Conservation (phyloP, 1,140 invertebrate species). For the Drosophila setifemur region DNA sequence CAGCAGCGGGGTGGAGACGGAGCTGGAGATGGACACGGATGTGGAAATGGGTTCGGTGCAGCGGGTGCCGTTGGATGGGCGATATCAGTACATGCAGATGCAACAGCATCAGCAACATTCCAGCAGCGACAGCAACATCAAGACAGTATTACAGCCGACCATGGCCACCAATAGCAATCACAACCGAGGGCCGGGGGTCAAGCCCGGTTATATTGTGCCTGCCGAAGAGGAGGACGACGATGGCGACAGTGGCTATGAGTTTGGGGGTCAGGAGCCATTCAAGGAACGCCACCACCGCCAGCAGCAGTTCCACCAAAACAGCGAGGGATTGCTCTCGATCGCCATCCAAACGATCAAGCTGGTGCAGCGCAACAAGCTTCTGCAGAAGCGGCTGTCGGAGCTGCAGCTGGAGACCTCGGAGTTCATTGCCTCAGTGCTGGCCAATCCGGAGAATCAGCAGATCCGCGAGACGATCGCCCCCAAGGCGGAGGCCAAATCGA, state of each 20-base stretch:
- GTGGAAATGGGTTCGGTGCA: too few relatives aligned
- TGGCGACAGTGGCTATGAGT: slow-evolving; percentile 58
- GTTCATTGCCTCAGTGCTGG: slow-evolving; percentile 76
- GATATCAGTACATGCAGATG: slow-evolving; percentile 6
- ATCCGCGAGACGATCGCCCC: slow-evolving; percentile 58
- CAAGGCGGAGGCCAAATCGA: slow-evolving; percentile 55
- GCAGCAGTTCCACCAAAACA: slow-evolving; percentile 26
- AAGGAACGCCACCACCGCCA: slow-evolving; percentile 18
- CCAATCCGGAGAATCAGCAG: slow-evolving; percentile 76
- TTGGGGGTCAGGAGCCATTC: slow-evolving; percentile 19
- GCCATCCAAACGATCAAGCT: slow-evolving; percentile 76
- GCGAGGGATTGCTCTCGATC: slow-evolving; percentile 64
- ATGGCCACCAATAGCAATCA: slow-evolving; percentile 28
- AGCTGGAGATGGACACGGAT: slow-evolving; percentile 3
- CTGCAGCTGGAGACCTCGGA: slow-evolving; percentile 73
- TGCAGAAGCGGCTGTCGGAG: slow-evolving; percentile 67
- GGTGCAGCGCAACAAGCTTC: slow-evolving; percentile 75
- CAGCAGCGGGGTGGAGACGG: slow-evolving; percentile 6
- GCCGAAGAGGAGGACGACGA: slow-evolving; percentile 29
- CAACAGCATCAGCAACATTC: slow-evolving; percentile 38
- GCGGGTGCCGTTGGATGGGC: slow-evolving; percentile 22
- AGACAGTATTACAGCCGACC: slow-evolving; percentile 70
- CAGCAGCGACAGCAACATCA: slow-evolving; percentile 43
- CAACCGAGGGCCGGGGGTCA: slow-evolving; percentile 22
- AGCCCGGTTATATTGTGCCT: slow-evolving; percentile 33